These are phyloP conservation scores for Carassius gibelio DNA, from an alignment of 2,113 vertebrate species.

Conservation along the genomic window DNA sequence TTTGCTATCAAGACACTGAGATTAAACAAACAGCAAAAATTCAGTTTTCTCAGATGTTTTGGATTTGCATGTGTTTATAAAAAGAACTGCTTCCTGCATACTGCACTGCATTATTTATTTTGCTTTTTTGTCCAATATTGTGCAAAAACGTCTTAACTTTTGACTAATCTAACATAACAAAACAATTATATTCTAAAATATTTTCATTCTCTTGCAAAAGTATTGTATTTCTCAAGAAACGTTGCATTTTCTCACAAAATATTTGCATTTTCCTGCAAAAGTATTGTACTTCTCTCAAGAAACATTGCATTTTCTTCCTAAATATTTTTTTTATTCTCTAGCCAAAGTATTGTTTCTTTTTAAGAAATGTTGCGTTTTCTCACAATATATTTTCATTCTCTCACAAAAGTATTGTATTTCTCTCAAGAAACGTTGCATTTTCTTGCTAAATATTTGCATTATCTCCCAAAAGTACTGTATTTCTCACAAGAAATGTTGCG, in stretches of 20 bases:
- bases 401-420: no score
- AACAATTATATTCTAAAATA: no score
- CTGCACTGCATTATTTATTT: neutral
- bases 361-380: neutral
- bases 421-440: neutral
- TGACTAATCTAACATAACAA: neutral
- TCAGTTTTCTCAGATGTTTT: neutral
- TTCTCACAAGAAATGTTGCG: neutral
- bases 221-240: neutral
- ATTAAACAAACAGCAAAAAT: neutral
- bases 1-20: neutral
- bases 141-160: neutral
- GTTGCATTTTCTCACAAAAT: neutral
- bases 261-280: neutral
- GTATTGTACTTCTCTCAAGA: neutral
- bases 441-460: neutral
- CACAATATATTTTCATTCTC: neutral
- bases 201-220: neutral
- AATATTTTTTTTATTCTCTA: no score
- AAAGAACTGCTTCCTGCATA: neutral
- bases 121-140: neutral
- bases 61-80: neutral
- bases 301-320: fast-evolving
- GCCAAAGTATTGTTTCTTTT: no score
- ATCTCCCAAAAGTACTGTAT: neutral